Evolutionary conservation across 1,140 invertebrate genomes (phyloP), one percentile per base, ranked within the genome.

Genomic region (Thalassaphorura encarpata): DNA sequence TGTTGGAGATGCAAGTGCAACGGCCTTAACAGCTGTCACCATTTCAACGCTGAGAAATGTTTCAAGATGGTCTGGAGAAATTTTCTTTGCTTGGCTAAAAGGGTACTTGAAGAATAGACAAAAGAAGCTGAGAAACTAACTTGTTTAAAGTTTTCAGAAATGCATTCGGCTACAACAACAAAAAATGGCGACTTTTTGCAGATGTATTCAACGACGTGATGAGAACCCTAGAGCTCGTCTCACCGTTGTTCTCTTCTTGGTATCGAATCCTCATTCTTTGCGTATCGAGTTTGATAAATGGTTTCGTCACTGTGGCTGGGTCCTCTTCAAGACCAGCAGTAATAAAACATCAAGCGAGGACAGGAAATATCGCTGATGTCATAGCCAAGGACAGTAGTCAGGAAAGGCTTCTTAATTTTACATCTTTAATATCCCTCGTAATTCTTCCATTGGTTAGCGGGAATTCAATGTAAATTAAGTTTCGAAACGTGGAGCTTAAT

Each of bases 361-460:
- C 13, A 18, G 33, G 33, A 15, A 51, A 51, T 21, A 13, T 27
- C 70, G 94, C 87, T 1, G 85, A 97, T 75, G 87, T 97, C 1
- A 83, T 88, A 3, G 92, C 92, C 1, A 97, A 97, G 76, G 95
- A 97, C 73, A 86, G 87, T 6, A 92, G 89, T 62, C 95, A 98
- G 76, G 94, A 97, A 70, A 97, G 91, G 0, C 79, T 89, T 62
- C 90, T 97, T 1, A 97, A 97, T 74, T 73, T 97, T 41, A 68
- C 85, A 28, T 90, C 86, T 13, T 84, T 92, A 4, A 66, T 83
- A 15, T 87, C 85, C 54, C 76, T 96, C 31, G 71, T 83, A 23
- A 69, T 96, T 45, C 74, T 95, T 2, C 81, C 84, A 27, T 61
- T 80, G 16, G 73, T 89, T 13, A 77, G 76, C 29, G 76, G 77